phyloP scores from a whole-genome alignment of 1,140 invertebrate species.

The Choristoneura fumiferana region DNA sequence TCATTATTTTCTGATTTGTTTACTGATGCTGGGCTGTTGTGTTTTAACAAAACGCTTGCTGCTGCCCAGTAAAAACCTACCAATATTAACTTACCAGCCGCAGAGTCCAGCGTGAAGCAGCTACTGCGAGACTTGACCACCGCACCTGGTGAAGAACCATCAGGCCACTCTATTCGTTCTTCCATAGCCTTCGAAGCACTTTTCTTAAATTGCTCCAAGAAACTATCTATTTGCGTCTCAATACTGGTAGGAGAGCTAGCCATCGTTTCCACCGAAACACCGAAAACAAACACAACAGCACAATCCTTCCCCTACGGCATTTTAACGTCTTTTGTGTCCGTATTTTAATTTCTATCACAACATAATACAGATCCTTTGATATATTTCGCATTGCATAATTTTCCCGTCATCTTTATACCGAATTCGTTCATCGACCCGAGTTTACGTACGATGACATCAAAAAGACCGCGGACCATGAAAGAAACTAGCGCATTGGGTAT shows the following conservation, averaged over 20 bases:
- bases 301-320: conserved; percentile 48
- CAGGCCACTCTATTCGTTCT: conserved; percentile 76
- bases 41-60: not conserved
- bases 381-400: conserved; percentile 41
- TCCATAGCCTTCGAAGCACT: conserved; percentile 87
- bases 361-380: conserved; percentile 20
- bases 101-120: conserved; percentile 71
- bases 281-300: conserved; percentile 67
- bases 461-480: conserved; percentile 53
- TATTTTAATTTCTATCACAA: conserved; percentile 26
- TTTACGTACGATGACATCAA: conserved; percentile 48
- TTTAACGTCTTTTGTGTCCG: conserved; percentile 29
- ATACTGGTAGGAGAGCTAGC: conserved; percentile 84
- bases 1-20: not conserved
- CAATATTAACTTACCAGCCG: conserved; percentile 60
- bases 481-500: conserved; percentile 55
- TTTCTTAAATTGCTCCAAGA: conserved; percentile 88
- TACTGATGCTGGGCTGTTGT: conserved; percentile 1
- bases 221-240: conserved; percentile 89
- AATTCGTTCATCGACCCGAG: conserved; percentile 52
- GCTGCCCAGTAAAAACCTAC: not conserved
- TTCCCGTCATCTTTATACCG: conserved; percentile 36
- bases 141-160: conserved; percentile 55
- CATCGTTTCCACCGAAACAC: conserved; percentile 78
- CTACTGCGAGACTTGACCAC: conserved; percentile 73